Base-by-base conservation (phyloP, 2,797 vertebrate species). In the Discoglossus pictus region DNA sequence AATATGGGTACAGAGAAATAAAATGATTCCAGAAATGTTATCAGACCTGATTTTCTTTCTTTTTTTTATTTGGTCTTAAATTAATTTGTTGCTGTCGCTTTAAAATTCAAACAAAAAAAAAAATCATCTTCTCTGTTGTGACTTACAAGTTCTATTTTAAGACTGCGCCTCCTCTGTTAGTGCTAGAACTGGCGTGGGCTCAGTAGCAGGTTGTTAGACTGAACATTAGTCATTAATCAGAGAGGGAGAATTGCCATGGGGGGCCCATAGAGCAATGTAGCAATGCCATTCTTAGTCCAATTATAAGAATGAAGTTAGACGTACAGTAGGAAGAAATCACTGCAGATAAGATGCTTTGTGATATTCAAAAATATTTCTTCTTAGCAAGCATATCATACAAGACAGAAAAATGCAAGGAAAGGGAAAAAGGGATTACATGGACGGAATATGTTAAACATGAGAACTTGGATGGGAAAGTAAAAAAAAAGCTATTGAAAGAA, bases 191-290 rank as follows among this genome's bases (percentile, higher is more conserved):
- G 25, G 58, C 68, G 43, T n/a, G 52, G 25, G 23, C 38, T 44
- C 60, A 58, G 27, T 50, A 42, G 36, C 36, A 34, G 42, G 51
- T 18, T 70, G 61, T 71, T 53, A 71, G 46, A 36, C 52, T 38
- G 60, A 39, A 64, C 53, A 64, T 25, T 43, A 64, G 60, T 59
- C 60, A 58, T 71, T 71, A 51, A 71, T 71, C 68, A 16, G 44
- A 27, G 36, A 10, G 44, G 53, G 51, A n/a, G 38, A 52, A 71
- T 58, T 13, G 43, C 68, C 43, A 51, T 51, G 44, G 61, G 68
- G 61, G 38, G 36, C 7, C 12, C 20, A n/a, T 40, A 48, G 23
- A 46, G 52, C 51, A 17, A 18, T 46, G n/a, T 24, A 67, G 52
- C 36, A 58, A 18, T 58, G 36, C n/a, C 36, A 25, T 51, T 63